Evolutionary conservation across 2,888 invertebrate genomes (phyloP), one percentile per base, ranked within the genome.

Genomic region (Pyralis farinalis): DNA sequence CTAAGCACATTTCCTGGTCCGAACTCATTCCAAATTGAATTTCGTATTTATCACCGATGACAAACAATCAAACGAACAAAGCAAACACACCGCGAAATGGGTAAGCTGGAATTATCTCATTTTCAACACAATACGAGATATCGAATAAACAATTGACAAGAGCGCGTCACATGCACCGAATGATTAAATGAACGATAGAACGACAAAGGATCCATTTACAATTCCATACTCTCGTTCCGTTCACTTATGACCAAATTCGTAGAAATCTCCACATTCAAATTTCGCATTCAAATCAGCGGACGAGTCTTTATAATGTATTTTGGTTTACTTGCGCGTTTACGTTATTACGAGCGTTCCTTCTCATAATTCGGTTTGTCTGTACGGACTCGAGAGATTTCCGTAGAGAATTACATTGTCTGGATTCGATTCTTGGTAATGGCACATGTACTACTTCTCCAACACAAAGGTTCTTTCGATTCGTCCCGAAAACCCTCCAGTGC

Each of bases 281-380:
- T 71, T 62, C 58, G 59, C 67, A 72, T 73, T 78, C 76, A 81
- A 79, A 80, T 81, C 78, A 79, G 63, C 48, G 41, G 40, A 39
- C 56, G 61, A 66, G 62, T 65, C 62, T 58, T 70, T 54, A 61
- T 54, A 52, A 60, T 52, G 52, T 51, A 61, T 58, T 70, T 62
- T 55, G 51, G 47, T 46, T 51, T 58, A 63, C 53, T 55, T 40
- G 47, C 57, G 53, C 61, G 61, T 61, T 64, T 58, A 44, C 61
- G 58, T 63, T 58, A 42, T 20, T 30, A 22, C 31, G 8, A 25
- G 42, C 40, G 31, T 25, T 25, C 25, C n/a, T 7, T 4, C 5
- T 7, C 5, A 25, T 49, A 49, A 49, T 48, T 53, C 50, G 45
- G 48, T 53, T 51, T 55, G 44, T 51, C 45, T 53, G 51, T 53